A percentile compares a stretch with the other conserved stretches of the same genome.
Evolutionary conservation across 1,140 invertebrate species (phyloP).

Genomic region (Zaprionus kolodkinae): DNA sequence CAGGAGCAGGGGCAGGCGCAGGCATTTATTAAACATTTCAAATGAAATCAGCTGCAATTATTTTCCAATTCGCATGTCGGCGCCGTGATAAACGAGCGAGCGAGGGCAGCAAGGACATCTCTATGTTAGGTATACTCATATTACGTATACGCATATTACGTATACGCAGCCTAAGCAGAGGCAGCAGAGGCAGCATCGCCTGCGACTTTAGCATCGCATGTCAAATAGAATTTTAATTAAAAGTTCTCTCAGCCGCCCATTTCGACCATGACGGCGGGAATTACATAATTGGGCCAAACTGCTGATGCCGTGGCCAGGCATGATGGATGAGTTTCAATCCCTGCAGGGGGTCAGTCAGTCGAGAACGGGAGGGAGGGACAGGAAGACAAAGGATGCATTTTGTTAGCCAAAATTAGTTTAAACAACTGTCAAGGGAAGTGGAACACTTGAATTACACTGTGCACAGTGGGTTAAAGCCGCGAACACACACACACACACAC

Average conservation of each 20-base stretch:
- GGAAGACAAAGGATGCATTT: neutral
- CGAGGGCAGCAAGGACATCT: neutral
- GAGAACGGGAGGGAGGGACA: neutral
- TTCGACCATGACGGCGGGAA: constrained; percentile 7
- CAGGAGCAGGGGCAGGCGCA: neutral
- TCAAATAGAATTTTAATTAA: constrained; percentile 59
- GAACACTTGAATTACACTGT: neutral
- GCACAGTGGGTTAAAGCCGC: constrained; percentile 6
- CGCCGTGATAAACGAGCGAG: neutral
- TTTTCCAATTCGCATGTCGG: neutral
- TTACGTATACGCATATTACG: neutral
- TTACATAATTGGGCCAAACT: constrained; percentile 38
- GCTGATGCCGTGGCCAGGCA: neutral
- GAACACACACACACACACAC: neutral
- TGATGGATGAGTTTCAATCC: constrained; percentile 15
- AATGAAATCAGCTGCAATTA: constrained; percentile 17
- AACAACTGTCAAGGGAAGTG: neutral
- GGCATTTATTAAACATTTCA: constrained; percentile 6
- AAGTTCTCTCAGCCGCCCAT: constrained; percentile 22
- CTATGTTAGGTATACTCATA: neutral
- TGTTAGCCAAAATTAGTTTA: neutral
- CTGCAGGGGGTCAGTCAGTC: no score
- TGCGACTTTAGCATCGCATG: constrained; percentile 11
- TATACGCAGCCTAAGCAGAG: neutral
- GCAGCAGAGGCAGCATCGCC: no score